Percentiles rank a stretch among this genome's conserved stretches.
These are phyloP conservation scores for Pseudeuparius sepicola DNA, from an alignment of 2,888 invertebrate genomes.

Conservation along the genomic window DNA sequence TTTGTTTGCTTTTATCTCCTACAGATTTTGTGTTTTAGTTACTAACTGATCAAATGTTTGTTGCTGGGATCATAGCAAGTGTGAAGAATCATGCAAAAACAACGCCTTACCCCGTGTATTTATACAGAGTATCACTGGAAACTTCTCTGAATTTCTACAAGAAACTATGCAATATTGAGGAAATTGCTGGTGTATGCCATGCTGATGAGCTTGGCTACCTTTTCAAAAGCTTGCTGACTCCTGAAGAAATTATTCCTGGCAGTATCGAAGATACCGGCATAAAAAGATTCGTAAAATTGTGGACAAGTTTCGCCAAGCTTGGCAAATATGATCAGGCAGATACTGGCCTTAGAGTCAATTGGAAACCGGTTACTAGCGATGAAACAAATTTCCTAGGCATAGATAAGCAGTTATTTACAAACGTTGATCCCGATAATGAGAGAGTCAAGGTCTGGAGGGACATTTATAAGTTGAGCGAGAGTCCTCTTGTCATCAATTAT, in stretches of 20 bases:
- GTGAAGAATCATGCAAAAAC: conserved; percentile 27
- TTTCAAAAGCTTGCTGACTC: conserved; percentile 23
- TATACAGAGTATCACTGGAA: conserved; percentile 30
- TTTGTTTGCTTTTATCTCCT: too few relatives aligned
- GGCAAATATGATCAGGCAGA: too few relatives aligned
- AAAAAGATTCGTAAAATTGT: conserved; percentile 26
- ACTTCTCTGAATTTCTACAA: conserved; percentile 24
- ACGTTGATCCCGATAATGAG: conserved; percentile 22
- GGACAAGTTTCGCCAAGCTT: conserved; percentile 31
- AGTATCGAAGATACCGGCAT: conserved; percentile 27
- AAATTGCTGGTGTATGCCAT: conserved; percentile 23
- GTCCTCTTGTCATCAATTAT: too few relatives aligned
- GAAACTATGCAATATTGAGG: conserved; percentile 7
- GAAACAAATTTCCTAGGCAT: conserved; percentile 25
- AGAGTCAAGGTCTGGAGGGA: conserved; percentile 26
- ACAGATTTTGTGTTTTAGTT: conserved; percentile 23
- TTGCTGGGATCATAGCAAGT: conserved; percentile 24
- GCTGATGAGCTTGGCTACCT: conserved; percentile 27
- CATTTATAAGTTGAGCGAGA: too few relatives aligned
- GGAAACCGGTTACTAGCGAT: conserved; percentile 22
- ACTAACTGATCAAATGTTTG: conserved; percentile 27
- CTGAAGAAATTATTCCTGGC: conserved; percentile 18
- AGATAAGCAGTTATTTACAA: conserved; percentile 20
- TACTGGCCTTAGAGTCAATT: conserved; percentile 13
- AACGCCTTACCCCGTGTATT: conserved; percentile 28